A percentile compares a stretch with the other conserved stretches of the same genome.
These are phyloP conservation scores for Sitobion miscanthi DNA, from an alignment of 1,140 invertebrate species.

Conservation along the genomic window DNA sequence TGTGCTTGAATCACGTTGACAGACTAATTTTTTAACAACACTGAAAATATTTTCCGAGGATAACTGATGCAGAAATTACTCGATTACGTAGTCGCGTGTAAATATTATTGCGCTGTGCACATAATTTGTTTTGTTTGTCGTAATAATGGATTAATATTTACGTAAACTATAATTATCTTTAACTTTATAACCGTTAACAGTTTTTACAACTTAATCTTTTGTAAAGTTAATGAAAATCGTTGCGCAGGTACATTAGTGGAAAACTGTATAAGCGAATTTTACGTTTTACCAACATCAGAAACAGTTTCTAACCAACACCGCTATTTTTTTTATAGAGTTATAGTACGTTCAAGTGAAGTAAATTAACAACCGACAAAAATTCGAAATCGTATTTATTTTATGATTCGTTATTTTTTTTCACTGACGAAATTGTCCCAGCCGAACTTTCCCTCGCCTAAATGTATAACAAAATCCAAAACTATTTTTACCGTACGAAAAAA, in stretches of 20 bases:
- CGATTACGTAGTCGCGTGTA: neutral
- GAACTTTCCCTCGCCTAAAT: too few relatives aligned
- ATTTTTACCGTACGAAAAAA: too few relatives aligned
- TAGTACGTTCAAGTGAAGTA: neutral
- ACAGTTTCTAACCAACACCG: neutral
- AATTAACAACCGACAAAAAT: neutral
- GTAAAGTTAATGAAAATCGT: constrained; percentile 2
- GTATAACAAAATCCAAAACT: too few relatives aligned
- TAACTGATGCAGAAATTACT: neutral
- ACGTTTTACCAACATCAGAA: neutral
- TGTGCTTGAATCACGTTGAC: neutral
- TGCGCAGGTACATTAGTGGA: neutral
- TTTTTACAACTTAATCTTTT: constrained; percentile 18
- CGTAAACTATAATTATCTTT: constrained; percentile 12
- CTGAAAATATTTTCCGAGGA: neutral
- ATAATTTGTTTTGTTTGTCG: neutral
- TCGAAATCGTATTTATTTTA: neutral
- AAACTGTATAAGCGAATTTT: neutral
- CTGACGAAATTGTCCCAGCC: too few relatives aligned
- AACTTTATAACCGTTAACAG: constrained; percentile 16
- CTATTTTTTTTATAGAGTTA: neutral
- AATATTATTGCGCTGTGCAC: neutral
- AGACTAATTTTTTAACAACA: neutral
- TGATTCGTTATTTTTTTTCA: too few relatives aligned
- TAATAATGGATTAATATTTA: neutral